Evolutionary conservation across 2,888 invertebrate species (phyloP), one percentile per base, ranked within the genome.

Genomic region (Caenorhabditis becei): DNA sequence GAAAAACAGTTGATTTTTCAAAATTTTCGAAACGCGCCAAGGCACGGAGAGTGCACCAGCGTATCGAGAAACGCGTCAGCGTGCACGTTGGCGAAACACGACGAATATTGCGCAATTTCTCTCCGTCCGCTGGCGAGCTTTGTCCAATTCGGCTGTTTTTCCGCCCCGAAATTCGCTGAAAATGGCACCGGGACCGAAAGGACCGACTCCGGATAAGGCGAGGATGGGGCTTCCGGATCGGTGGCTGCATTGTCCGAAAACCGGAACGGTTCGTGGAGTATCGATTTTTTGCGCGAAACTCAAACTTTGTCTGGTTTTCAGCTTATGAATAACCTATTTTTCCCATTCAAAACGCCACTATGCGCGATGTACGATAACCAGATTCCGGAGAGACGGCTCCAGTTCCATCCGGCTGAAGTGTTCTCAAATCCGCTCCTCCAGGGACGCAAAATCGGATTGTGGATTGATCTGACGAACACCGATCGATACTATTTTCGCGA

Each of bases 391-490:
- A 80, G 82, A 16, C 94, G 94, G 89, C 94, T 94, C 91, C 94
- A 95, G 44, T 99, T 98, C 92, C 94, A 94, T 41, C 95, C 97
- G 0, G 94, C 94, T 63, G 96, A 97, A 95, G 92, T 98, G 44
- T 95, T 97, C 82, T 54, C 80, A 1, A 54, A 75, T 41, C 70
- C 72, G 11, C 11, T 66, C 4, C 54, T 80, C 2, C 59, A 77
- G 35, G 88, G 85, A 20, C 92, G 94, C 20, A 96, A 95, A 91
- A 92, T 99, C 77, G 98, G 98, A 0, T 92, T 99, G 26, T 96
- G 98, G 96, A 95, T 99, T 82, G 98, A 99, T 92, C 93, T 99
- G 83, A 98, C 99, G 0, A 97, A 97, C 91, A 98, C 99, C 0
- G 94, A 93, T 81, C 93, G 98, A 75, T 99, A 97, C 92, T 99